Conservation (phyloP, 2,113 vertebrate genomes). For the Sturnus vulgaris region DNA sequence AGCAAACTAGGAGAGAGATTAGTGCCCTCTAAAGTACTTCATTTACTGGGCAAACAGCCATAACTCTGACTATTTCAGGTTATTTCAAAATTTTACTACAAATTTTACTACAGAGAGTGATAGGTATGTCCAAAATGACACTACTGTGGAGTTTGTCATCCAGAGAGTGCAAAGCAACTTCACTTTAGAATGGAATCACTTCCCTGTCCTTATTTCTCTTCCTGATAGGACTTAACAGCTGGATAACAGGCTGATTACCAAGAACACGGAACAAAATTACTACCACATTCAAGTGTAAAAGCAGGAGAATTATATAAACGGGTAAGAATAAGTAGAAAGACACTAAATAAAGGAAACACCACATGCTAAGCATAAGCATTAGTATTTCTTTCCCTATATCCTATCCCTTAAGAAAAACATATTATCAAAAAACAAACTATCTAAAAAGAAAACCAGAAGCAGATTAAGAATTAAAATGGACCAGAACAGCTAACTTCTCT, state of each 20-base stretch:
- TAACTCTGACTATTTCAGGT: not conserved
- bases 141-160: not conserved
- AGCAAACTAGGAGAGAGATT: not conserved
- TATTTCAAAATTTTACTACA: not conserved
- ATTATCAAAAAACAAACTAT: not conserved
- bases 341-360: not conserved
- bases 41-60: not conserved
- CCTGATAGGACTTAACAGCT: not conserved
- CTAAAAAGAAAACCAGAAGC: not conserved
- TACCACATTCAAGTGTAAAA: not conserved
- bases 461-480: not conserved
- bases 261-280: not conserved
- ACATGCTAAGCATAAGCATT: not conserved
- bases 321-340: not conserved
- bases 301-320: not conserved
- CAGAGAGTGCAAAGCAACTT: not conserved
- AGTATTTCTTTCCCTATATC: not conserved
- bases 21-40: not conserved
- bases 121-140: not conserved
- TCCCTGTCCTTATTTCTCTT: not conserved
- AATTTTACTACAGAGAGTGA: not conserved
- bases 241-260: not conserved
- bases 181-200: not conserved
- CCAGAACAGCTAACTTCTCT: not conserved
- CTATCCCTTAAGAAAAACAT: not conserved